These are phyloP conservation scores for Micrasema minimum DNA, from an alignment of 1,140 invertebrate genomes.

Conservation along the genomic window DNA sequence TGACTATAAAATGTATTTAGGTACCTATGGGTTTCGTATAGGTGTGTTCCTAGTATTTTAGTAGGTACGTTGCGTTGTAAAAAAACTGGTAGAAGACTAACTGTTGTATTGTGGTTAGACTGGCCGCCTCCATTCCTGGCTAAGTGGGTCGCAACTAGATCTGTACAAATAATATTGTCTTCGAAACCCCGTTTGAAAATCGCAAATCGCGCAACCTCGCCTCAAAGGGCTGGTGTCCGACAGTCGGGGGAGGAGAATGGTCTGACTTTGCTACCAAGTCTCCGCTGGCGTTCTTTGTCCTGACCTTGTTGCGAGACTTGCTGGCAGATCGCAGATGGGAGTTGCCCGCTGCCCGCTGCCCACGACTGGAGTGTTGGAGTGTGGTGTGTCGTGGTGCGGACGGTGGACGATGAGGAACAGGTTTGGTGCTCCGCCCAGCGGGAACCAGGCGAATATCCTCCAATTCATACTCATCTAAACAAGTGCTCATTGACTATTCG, in stretches of 20 bases:
- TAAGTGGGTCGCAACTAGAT: conserved; percentile 28
- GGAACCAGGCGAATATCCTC: conserved; percentile 22
- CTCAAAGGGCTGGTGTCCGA: neutral
- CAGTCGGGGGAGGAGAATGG: neutral
- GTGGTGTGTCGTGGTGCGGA: too few relatives aligned
- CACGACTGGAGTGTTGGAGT: neutral
- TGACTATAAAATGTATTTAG: too few relatives aligned
- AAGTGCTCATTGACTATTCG: conserved; percentile 22
- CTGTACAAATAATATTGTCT: conserved; percentile 4
- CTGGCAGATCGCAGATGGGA: neutral
- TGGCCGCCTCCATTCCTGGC: neutral
- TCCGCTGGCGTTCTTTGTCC: neutral
- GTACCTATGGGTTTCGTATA: too few relatives aligned
- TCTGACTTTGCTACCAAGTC: neutral
- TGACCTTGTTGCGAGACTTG: conserved; percentile 17
- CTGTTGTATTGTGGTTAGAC: conserved; percentile 19
- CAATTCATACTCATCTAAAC: neutral
- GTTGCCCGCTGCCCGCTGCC: neutral
- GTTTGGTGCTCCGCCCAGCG: neutral
- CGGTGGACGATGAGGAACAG: conserved; percentile 12
- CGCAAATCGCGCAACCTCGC: neutral
- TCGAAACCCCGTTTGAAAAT: neutral
- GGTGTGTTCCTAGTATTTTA: neutral
- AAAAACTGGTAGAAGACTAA: conserved; percentile 20
- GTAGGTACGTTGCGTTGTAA: conserved; percentile 10